Evolutionary conservation across 2,113 vertebrate species (phyloP).

Genomic region (Zeus faber): DNA sequence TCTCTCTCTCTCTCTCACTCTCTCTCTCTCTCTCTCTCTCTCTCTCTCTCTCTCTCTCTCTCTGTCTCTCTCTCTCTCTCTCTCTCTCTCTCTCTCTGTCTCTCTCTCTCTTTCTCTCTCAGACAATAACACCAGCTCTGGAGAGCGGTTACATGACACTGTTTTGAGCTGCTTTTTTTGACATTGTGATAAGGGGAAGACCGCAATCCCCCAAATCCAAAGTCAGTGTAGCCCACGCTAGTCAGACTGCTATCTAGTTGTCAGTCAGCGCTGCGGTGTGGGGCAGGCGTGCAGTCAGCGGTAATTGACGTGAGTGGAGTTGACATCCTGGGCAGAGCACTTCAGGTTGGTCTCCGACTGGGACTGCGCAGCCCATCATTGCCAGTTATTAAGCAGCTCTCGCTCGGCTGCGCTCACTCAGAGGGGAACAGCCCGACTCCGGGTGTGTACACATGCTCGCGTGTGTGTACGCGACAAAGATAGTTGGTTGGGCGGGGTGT

Average conservation of each 20-base stretch:
- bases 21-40: not conserved
- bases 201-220: constrained; percentile 42
- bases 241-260: constrained; percentile 53
- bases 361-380: constrained; percentile 74
- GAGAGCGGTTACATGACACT: constrained; percentile 44
- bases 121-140: constrained; percentile 30
- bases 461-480: too few species aligned
- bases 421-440: constrained; percentile 51
- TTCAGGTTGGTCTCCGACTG: constrained; percentile 73
- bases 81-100: constrained; percentile 4
- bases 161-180: constrained; percentile 54
- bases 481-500: too few species aligned
- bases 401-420: constrained; percentile 63
- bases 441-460: constrained; percentile 60
- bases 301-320: constrained; percentile 74
- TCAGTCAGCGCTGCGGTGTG: constrained; percentile 56
- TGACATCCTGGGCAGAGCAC: constrained; percentile 71
- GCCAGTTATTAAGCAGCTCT: constrained; percentile 74
- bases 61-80: not conserved
- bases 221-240: constrained; percentile 49
- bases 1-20: not conserved
- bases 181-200: constrained; percentile 32
- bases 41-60: not conserved
- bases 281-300: constrained; percentile 51
- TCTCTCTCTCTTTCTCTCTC: not conserved